Base-by-base conservation (phyloP, 2,113 vertebrate species). In the Mormyrus lacerda region DNA sequence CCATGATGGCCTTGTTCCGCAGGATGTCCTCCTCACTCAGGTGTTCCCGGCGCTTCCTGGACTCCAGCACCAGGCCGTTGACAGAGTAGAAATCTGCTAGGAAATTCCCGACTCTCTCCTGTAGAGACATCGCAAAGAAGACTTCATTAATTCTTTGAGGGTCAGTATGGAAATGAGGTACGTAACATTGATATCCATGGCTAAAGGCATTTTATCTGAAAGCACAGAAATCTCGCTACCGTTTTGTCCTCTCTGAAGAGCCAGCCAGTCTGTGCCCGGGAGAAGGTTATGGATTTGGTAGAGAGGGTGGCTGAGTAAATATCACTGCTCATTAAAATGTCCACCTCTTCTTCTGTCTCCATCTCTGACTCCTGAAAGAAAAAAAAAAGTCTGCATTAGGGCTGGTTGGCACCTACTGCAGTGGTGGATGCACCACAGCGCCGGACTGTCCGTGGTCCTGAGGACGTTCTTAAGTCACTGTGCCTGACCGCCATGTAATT, bases 281-380 rank as follows among this genome's bases (percentile, higher is more conserved):
- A 97, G 94, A 99, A 99, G 21, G 97, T 97, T 92, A 99, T 99
- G 88, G 98, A 99, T 94, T 99, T 99, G 92, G 98, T 99, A 93
- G 98, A 99, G 91, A 99, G 95, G 0, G 98, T 99, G 92, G 98
- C 98, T 0, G 98, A 99, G 94, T 99, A 99, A 92, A 99, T 98
- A 86, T 99, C 98, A 0, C 98, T 99, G 95, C 98, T 99, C 98
- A 99, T 99, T 94, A 99, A 94, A 94, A 99, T 99, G 94, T 99
- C 98, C 91, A 99, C 98, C 91, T 99, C 98, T 89, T 99, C 98
- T 92, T 99, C 98, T 0, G 98, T 99, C 95, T 99, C 98, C 97
- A 98, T 97, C 94, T 99, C 98, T 0, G 98, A 99, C 93, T 99
- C 98, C 98, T 99, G 92, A 35, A 91, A 88, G 17, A 65, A 7